Percentiles rank a stretch among this genome's conserved stretches.
phyloP scores from a whole-genome alignment of 2,797 vertebrate genomes.

The Lates japonicus region DNA sequence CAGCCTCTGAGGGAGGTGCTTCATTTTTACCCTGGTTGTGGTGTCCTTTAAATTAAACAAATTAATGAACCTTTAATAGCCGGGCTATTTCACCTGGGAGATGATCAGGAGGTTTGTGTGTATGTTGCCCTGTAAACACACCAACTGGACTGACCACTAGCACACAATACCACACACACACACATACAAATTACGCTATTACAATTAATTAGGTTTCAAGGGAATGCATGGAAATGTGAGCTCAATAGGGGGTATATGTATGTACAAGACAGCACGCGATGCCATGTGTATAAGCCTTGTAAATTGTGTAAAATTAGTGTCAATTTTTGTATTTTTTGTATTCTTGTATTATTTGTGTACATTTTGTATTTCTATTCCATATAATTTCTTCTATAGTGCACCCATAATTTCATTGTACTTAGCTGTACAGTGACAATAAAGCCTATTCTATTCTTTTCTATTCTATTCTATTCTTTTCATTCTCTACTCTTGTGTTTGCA shows the following conservation, averaged over 20 bases:
- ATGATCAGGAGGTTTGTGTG: conserved; percentile 45
- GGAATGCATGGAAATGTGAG: conserved; percentile 38
- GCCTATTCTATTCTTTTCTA: no score
- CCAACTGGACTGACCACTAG: conserved; percentile 31
- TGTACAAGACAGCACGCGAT: neutral
- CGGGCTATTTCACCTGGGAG: conserved; percentile 70
- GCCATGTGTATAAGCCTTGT: conserved; percentile 1
- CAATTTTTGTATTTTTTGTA: no score
- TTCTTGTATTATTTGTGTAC: no score
- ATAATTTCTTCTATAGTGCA: no score
- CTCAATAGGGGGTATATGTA: neutral
- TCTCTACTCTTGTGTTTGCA: conserved; percentile 35
- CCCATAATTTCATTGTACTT: no score
- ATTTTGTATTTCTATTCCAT: no score
- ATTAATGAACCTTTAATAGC: conserved; percentile 86
- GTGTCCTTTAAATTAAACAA: conserved; percentile 87
- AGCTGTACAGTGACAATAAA: no score
- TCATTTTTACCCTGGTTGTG: conserved; percentile 65
- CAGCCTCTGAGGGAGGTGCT: conserved; percentile 69
- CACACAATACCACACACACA: conserved; percentile 24
- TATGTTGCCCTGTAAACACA: conserved; percentile 54
- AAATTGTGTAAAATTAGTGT: no score
- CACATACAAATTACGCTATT: conserved; percentile 18
- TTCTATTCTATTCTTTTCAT: neutral
- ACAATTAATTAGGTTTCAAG: conserved; percentile 51